A percentile compares a stretch with the other conserved stretches of the same genome.
Evolutionary conservation across 2,113 vertebrate genomes (phyloP).

Genomic region (Cichladusa arquata): DNA sequence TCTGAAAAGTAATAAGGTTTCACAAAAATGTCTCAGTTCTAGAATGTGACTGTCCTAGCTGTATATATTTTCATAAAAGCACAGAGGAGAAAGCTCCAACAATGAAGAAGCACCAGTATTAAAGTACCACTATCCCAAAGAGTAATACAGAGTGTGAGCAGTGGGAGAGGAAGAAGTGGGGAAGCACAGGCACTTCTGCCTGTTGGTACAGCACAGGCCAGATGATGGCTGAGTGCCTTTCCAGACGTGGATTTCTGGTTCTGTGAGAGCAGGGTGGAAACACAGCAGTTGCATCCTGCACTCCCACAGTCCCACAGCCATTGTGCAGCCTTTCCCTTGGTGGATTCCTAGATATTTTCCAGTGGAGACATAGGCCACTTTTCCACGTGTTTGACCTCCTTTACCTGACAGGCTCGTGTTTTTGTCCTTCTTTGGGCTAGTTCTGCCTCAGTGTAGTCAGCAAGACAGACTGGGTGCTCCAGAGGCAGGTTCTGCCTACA

Average conservation of each 20-base stretch:
- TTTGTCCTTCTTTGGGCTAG: neutral
- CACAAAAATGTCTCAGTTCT: neutral
- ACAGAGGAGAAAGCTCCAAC: neutral
- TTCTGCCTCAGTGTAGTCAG: neutral
- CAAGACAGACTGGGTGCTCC: neutral
- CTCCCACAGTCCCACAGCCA: neutral
- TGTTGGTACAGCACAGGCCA: rapidly evolving
- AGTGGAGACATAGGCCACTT: neutral
- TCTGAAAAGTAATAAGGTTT: neutral
- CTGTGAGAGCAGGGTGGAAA: neutral
- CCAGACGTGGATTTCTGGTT: neutral
- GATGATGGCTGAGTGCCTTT: neutral
- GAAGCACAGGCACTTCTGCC: neutral
- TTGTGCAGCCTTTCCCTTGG: neutral
- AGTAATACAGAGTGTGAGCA: neutral
- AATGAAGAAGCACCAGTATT: neutral
- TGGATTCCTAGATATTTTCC: neutral
- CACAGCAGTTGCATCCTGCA: rapidly evolving
- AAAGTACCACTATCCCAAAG: neutral
- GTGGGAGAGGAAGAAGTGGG: neutral
- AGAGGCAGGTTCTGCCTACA: neutral
- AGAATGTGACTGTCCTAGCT: rapidly evolving
- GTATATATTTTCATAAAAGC: neutral
- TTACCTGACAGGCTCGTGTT: neutral
- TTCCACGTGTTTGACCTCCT: neutral